These are phyloP conservation scores for Diglossa cyanea DNA, from an alignment of 2,797 vertebrate species.

Conservation along the genomic window DNA sequence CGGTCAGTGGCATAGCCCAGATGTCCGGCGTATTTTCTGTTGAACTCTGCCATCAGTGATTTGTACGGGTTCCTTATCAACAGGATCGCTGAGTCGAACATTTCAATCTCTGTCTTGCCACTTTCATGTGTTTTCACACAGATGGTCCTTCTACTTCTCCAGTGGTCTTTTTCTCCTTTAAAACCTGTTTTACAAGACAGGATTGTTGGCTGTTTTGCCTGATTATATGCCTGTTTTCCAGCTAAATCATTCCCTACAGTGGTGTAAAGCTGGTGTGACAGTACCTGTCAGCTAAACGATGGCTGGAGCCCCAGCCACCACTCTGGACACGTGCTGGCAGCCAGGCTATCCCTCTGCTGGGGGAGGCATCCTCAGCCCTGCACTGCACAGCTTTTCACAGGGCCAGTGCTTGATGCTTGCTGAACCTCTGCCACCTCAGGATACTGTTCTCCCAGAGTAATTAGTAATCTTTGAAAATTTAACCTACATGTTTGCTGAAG, in stretches of 20 bases:
- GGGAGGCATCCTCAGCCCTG: fast-evolving
- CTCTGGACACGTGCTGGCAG: fast-evolving
- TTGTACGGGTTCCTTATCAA: slow-evolving; percentile 94
- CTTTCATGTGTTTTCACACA: slow-evolving; percentile 98
- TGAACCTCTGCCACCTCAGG: not conserved
- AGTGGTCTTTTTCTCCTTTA: slow-evolving; percentile 98
- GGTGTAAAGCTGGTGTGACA: not conserved
- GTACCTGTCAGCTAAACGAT: not conserved
- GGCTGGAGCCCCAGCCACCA: not conserved
- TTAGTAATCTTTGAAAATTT: not conserved
- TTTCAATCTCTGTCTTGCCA: slow-evolving; percentile 90
- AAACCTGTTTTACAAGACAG: slow-evolving; percentile 81
- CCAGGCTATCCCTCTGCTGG: not conserved
- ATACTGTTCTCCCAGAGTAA: not conserved
- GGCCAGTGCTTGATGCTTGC: not conserved
- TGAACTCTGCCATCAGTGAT: slow-evolving; percentile 93
- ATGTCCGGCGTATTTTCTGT: slow-evolving; percentile 95
- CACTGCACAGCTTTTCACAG: not conserved
- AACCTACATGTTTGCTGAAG: not conserved
- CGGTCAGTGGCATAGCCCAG: slow-evolving; percentile 90
- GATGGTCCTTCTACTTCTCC: slow-evolving; percentile 93
- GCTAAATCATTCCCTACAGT: not conserved
- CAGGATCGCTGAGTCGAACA: slow-evolving; percentile 92
- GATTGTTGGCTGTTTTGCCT: not conserved
- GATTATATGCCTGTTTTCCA: not conserved